A percentile compares a stretch with the other conserved stretches of the same genome.
phyloP scores from a whole-genome alignment of 2,888 invertebrate species.

The Apotomis betuletana region DNA sequence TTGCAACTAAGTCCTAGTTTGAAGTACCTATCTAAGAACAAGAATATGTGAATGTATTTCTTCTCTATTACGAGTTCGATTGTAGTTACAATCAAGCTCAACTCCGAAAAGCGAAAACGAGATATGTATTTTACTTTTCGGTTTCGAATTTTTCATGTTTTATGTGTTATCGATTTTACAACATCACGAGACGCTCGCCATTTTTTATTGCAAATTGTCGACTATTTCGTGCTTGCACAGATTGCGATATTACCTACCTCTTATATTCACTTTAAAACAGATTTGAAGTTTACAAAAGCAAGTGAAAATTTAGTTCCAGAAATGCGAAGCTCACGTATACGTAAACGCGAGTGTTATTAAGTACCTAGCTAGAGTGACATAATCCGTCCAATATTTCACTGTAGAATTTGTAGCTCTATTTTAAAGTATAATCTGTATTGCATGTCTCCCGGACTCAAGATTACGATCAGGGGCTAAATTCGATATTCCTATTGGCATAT shows the following conservation, averaged over 20 bases:
- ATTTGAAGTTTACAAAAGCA: not conserved
- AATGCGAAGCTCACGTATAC: not conserved
- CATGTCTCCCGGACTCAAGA: constrained; percentile 56
- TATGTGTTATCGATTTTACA: not conserved
- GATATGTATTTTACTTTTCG: not conserved
- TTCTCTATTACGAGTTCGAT: too few relatives aligned
- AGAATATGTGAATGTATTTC: too few relatives aligned
- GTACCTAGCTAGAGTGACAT: constrained; percentile 19
- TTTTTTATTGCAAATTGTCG: not conserved
- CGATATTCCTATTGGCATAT: too few relatives aligned
- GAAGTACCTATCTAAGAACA: too few relatives aligned
- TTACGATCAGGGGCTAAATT: constrained; percentile 47
- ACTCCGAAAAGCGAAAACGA: too few relatives aligned
- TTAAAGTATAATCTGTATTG: constrained; percentile 49
- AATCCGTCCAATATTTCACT: constrained; percentile 34
- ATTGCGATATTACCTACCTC: not conserved
- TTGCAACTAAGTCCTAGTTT: too few relatives aligned
- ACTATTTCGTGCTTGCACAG: not conserved
- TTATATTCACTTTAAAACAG: not conserved
- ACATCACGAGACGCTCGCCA: not conserved
- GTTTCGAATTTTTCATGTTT: not conserved
- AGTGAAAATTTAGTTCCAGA: not conserved
- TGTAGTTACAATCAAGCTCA: too few relatives aligned
- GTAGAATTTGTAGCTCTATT: constrained; percentile 42
- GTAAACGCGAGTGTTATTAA: constrained; percentile 16